These are phyloP conservation scores for Lamellibrachia luymesi DNA, from an alignment of 1,140 invertebrate genomes.

Conservation along the genomic window DNA sequence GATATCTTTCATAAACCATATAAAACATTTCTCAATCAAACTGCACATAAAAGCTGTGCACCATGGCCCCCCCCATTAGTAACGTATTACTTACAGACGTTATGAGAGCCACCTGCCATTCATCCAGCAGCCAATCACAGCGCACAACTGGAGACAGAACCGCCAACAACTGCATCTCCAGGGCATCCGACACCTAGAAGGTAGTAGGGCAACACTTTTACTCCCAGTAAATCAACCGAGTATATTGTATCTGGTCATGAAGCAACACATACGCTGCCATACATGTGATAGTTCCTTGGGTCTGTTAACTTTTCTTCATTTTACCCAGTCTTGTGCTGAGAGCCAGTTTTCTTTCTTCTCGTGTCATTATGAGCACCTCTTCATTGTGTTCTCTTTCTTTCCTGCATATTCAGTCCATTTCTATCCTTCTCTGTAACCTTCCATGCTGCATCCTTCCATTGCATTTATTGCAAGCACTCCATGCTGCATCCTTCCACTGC, in stretches of 20 bases:
- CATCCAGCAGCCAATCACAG: slow-evolving; percentile 88
- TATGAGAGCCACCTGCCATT: slow-evolving; percentile 73
- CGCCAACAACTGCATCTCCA: slow-evolving; percentile 96
- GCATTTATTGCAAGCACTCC: too few species aligned
- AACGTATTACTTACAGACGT: slow-evolving; percentile 64
- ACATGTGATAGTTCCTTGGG: too few species aligned
- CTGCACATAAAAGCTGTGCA: neutral
- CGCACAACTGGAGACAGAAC: slow-evolving; percentile 87
- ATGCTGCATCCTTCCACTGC: too few species aligned
- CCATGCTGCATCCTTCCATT: too few species aligned
- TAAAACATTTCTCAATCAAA: neutral
- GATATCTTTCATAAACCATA: neutral
- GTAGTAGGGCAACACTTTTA: neutral
- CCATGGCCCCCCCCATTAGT: neutral
- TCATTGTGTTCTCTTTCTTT: too few species aligned
- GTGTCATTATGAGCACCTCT: too few species aligned
- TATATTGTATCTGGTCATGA: neutral
- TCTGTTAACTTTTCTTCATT: too few species aligned
- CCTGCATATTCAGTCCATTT: too few species aligned
- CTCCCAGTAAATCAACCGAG: neutral
- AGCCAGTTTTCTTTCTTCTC: too few species aligned
- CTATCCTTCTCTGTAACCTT: too few species aligned
- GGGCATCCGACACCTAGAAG: slow-evolving; percentile 94
- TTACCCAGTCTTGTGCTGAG: too few species aligned
- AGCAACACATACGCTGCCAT: too few species aligned